A percentile compares a stretch with the other conserved stretches of the same genome.
phyloP scores from a whole-genome alignment of 2,888 invertebrate species.

The Patella ulyssiponensis region DNA sequence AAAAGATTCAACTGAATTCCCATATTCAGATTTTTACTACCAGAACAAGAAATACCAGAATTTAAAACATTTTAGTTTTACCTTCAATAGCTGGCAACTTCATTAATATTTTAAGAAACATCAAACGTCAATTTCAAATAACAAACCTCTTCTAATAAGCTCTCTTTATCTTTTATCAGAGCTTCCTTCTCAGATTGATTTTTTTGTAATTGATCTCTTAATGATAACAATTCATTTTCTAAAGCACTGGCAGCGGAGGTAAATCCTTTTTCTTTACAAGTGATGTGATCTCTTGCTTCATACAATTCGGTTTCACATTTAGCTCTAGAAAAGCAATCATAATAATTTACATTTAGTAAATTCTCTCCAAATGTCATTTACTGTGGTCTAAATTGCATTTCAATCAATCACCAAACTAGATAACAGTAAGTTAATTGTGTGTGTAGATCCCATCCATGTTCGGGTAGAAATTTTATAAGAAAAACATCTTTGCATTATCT shows the following conservation, averaged over 20 bases:
- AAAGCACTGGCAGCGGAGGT: constrained; percentile 49
- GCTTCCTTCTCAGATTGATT: constrained; percentile 56
- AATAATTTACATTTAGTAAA: not conserved
- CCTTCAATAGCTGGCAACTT: too few relatives aligned
- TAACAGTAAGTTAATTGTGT: too few relatives aligned
- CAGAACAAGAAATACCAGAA: too few relatives aligned
- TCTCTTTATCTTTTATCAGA: constrained; percentile 63
- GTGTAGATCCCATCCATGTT: too few relatives aligned
- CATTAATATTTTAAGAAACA: too few relatives aligned
- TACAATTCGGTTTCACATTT: constrained; percentile 49
- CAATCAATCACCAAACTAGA: too few relatives aligned
- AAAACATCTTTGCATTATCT: too few relatives aligned
- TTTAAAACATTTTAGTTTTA: too few relatives aligned
- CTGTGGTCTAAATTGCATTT: too few relatives aligned
- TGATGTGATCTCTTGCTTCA: constrained; percentile 39
- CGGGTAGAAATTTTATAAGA: too few relatives aligned
- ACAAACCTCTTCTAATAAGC: constrained; percentile 64
- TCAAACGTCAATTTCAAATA: not conserved
- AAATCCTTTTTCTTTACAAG: constrained; percentile 53
- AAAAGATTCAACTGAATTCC: not conserved
- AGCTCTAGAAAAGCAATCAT: constrained; percentile 36
- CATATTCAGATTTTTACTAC: not conserved
- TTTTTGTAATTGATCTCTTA: constrained; percentile 49
- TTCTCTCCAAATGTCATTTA: too few relatives aligned
- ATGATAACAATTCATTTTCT: constrained; percentile 51